phyloP scores from a whole-genome alignment of 2,113 vertebrate species.

The Hylia prasina region DNA sequence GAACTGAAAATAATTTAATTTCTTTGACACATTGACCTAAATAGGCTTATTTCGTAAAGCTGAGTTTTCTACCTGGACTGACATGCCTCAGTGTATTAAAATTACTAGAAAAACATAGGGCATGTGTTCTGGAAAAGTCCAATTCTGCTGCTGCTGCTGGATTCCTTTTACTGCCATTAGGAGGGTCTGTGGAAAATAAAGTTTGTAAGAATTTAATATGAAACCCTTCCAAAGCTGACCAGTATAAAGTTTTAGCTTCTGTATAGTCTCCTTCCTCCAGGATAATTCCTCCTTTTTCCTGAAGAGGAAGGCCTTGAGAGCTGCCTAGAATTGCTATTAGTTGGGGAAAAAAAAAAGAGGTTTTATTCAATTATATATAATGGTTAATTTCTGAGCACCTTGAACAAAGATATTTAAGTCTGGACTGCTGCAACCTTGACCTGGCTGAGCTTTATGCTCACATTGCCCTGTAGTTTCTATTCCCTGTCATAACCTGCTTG shows the following conservation, averaged over 20 bases:
- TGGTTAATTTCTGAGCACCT: not conserved
- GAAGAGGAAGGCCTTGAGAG: not conserved
- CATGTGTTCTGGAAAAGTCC: not conserved
- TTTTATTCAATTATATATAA: not conserved
- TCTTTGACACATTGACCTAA: constrained; percentile 31
- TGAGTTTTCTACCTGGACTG: not conserved
- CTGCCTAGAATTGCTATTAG: fast-evolving
- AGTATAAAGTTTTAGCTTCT: not conserved
- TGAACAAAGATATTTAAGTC: not conserved
- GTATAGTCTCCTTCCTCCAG: not conserved
- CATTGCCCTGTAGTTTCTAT: not conserved
- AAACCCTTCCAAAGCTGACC: not conserved
- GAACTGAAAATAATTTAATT: not conserved
- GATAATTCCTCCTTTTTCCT: not conserved
- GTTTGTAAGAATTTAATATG: not conserved
- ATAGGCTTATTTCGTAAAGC: not conserved
- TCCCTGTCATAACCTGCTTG: not conserved
- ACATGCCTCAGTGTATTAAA: not conserved
- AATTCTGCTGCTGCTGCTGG: not conserved
- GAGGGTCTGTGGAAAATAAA: not conserved
- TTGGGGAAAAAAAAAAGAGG: not conserved
- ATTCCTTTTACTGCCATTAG: not conserved
- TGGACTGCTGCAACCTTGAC: not conserved
- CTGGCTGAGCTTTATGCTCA: not conserved
- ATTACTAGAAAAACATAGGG: not conserved